Evolutionary conservation across 35 echinoderm and acorn worm species (phyloP).

Genomic region (Strongylocentrotus purpuratus): DNA sequence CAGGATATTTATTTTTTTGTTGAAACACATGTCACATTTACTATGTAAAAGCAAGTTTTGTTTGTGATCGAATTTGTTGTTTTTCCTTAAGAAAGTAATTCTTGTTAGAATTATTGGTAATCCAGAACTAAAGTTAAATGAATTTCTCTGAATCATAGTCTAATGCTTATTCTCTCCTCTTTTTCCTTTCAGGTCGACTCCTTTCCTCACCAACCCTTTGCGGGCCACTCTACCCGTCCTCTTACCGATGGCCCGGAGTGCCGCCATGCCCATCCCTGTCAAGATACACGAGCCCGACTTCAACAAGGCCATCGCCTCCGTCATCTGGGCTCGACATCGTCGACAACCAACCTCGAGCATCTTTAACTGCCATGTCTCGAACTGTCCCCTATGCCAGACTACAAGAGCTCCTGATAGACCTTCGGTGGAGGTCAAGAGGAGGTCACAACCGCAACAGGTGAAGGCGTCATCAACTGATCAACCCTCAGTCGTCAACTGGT

Average conservation of each 20-base stretch:
- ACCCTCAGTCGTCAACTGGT: not conserved
- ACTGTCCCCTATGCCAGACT: constrained; percentile 7
- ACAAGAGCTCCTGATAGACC: not conserved
- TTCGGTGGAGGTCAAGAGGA: not conserved
- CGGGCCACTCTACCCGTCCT: not conserved
- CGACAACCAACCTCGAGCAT: not conserved
- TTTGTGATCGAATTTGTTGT: too few species aligned
- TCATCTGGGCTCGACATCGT: constrained; percentile 35
- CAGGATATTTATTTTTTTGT: too few species aligned
- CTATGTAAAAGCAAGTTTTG: too few species aligned
- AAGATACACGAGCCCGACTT: constrained; percentile 12
- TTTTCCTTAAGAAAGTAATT: too few species aligned
- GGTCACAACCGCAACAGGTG: not conserved
- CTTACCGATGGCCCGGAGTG: not conserved
- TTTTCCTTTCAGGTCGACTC: not conserved
- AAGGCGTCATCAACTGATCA: not conserved
- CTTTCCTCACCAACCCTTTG: not conserved
- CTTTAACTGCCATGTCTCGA: constrained; percentile 28
- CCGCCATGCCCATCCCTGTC: not conserved
- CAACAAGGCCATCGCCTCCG: constrained; percentile 42
- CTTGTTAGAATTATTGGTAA: too few species aligned
- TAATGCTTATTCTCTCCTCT: not conserved
- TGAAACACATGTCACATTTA: too few species aligned
- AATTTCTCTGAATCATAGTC: too few species aligned
- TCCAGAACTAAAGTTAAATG: too few species aligned